These are phyloP conservation scores for Anomalospiza imberbis DNA, from an alignment of 2,797 vertebrate genomes.

Conservation along the genomic window DNA sequence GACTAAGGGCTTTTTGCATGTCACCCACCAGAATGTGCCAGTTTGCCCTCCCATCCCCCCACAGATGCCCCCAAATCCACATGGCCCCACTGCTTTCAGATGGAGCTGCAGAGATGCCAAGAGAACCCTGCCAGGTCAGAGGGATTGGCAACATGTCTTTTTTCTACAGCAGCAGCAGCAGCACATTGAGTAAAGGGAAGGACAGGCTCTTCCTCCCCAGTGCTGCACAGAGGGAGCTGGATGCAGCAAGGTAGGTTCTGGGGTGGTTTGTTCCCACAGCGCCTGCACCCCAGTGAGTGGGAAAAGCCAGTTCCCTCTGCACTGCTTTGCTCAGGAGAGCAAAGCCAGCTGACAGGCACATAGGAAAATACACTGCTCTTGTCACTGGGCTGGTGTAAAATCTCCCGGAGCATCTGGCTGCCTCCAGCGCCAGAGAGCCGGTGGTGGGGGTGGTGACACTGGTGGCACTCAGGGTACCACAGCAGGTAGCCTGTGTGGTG, in stretches of 20 bases:
- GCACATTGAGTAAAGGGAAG: neutral
- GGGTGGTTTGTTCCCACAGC: rapidly evolving
- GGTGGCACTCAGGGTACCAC: neutral
- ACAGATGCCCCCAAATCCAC: neutral
- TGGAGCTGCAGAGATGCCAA: neutral
- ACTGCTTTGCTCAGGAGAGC: rapidly evolving
- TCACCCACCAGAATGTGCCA: rapidly evolving
- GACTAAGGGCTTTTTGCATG: neutral
- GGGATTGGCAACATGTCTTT: neutral
- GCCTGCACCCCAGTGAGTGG: rapidly evolving
- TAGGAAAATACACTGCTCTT: rapidly evolving
- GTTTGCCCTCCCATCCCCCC: neutral
- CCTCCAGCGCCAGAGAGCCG: neutral
- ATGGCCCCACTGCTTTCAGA: neutral
- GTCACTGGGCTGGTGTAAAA: rapidly evolving
- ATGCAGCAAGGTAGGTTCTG: rapidly evolving
- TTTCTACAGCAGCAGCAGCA: neutral
- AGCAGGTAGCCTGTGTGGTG: rapidly evolving
- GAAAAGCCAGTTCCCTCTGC: rapidly evolving
- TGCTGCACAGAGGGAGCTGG: rapidly evolving
- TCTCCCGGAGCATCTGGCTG: rapidly evolving
- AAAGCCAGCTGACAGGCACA: rapidly evolving
- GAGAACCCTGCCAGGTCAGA: neutral
- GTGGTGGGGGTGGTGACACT: neutral
- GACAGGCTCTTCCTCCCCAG: neutral